A percentile compares a stretch with the other conserved stretches of the same genome.
Evolutionary conservation across 2,888 invertebrate genomes (phyloP).

Genomic region (Drosophila algonquin): DNA sequence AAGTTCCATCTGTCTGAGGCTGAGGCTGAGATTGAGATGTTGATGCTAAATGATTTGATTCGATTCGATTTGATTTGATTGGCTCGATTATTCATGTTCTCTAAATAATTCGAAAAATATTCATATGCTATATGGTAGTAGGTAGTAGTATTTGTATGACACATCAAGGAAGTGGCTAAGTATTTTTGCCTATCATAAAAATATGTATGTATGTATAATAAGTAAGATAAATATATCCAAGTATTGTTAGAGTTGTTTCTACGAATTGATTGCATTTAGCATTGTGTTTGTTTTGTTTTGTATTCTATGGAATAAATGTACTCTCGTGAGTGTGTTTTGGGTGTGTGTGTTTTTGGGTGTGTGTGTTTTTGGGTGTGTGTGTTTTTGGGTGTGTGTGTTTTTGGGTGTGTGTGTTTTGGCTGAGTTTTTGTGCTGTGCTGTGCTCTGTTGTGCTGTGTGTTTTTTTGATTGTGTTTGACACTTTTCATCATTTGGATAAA

Average conservation of each 20-base stretch:
- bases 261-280: constrained; percentile 57
- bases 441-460: not conserved
- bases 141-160: constrained; percentile 8
- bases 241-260: constrained; percentile 16
- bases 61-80: not conserved
- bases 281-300: constrained; percentile 19
- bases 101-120: constrained; percentile 66
- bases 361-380: too few species aligned
- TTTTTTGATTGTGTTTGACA: constrained; percentile 27
- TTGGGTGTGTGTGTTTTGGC: not conserved
- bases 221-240: constrained; percentile 12
- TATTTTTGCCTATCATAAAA: constrained; percentile 26
- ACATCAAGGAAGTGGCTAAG: constrained; percentile 6
- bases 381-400: not conserved
- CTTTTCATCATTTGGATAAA: constrained; percentile 34
- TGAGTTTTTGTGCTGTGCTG: too few species aligned
- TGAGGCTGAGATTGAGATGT: not conserved
- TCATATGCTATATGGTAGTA: constrained; percentile 22
- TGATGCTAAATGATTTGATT: not conserved
- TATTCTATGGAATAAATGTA: constrained; percentile 9
- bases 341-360: constrained; percentile 2
- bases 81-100: constrained; percentile 6
- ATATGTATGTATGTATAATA: constrained; percentile 11
- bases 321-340: not conserved
- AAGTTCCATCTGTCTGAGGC: not conserved